Conservation (phyloP, 2,888 invertebrate genomes). For the Folsomia candida region DNA sequence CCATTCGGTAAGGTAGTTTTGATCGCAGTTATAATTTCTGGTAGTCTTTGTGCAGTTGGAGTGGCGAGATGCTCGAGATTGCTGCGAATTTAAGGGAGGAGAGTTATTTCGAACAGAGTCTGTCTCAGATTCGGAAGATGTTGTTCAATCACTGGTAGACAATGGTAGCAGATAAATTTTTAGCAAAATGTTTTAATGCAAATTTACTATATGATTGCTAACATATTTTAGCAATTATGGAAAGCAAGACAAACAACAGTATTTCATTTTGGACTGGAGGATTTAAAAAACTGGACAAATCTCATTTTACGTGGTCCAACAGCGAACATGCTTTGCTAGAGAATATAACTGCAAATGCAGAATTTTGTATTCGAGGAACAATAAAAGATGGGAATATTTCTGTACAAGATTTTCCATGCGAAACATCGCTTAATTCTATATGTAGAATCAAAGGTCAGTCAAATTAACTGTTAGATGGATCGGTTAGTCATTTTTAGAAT, state of each 20-base stretch:
- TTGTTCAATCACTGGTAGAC: not conserved
- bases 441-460: conserved; percentile 2
- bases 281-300: not conserved
- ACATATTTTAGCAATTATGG: not conserved
- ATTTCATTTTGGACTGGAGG: conserved; percentile 8
- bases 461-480: too few species aligned
- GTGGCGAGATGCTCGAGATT: not conserved
- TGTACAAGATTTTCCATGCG: not conserved
- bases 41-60: not conserved
- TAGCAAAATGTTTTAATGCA: too few species aligned
- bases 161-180: conserved; percentile 3
- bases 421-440: not conserved
- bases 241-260: not conserved
- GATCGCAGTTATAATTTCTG: not conserved
- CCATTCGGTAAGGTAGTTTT: not conserved
- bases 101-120: not conserved
- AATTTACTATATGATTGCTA: too few species aligned
- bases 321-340: not conserved
- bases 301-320: conserved; percentile 1
- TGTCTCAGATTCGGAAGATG: not conserved
- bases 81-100: conserved; percentile 11
- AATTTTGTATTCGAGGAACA: not conserved
- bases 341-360: not conserved
- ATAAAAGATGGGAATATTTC: not conserved
- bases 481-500: too few species aligned